These are phyloP conservation scores for Napeogenes inachia DNA, from an alignment of 2,888 invertebrate genomes.

Conservation along the genomic window DNA sequence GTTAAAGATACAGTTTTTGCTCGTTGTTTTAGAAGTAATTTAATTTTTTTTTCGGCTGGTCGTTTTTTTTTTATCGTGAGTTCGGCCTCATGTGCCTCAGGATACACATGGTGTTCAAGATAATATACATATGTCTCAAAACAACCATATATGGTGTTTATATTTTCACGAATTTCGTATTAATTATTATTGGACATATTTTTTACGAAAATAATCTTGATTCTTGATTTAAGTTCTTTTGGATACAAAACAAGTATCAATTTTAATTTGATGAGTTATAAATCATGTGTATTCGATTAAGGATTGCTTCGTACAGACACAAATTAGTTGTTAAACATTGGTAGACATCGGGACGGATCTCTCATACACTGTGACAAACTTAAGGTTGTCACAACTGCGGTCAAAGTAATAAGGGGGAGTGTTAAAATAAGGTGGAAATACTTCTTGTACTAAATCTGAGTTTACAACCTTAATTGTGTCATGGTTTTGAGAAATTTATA, in stretches of 20 bases:
- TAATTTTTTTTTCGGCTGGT: constrained; percentile 45
- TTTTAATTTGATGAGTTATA: neutral
- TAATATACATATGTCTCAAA: neutral
- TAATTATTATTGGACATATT: neutral
- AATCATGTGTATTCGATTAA: constrained; percentile 4
- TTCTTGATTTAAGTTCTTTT: neutral
- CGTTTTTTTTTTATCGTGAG: constrained; percentile 33
- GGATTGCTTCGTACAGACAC: neutral
- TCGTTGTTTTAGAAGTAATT: constrained; percentile 61
- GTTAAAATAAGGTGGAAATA: no score
- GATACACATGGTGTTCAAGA: constrained; percentile 19
- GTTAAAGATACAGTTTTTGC: constrained; percentile 48
- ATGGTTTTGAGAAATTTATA: no score
- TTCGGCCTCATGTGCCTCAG: constrained; percentile 13
- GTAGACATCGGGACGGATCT: constrained; percentile 24
- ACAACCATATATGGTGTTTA: no score
- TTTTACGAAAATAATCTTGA: neutral
- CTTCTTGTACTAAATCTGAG: no score
- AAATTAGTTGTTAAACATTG: constrained; percentile 5
- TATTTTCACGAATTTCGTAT: neutral
- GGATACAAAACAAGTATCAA: no score
- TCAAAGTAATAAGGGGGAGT: no score
- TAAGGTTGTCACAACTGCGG: no score
- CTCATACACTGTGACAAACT: no score
- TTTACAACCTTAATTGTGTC: no score